A percentile compares a stretch with the other conserved stretches of the same genome.
phyloP scores from a whole-genome alignment of 1,140 invertebrate species.

The Drosophila chauvacae region DNA sequence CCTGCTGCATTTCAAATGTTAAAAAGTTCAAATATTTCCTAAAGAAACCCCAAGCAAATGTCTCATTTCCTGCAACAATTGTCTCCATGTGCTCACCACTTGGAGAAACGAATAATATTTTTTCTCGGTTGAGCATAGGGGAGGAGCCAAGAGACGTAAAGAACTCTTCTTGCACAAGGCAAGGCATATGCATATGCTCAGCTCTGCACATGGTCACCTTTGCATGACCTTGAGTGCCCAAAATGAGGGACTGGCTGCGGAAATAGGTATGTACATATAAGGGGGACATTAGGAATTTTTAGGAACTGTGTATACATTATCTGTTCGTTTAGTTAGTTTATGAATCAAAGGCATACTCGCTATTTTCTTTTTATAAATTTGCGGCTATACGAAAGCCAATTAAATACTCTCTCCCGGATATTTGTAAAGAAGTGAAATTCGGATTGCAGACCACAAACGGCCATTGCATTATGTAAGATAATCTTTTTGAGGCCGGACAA shows the following conservation, averaged over 20 bases:
- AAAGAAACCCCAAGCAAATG: conserved; percentile 67
- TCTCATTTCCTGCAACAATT: conserved; percentile 80
- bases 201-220: conserved; percentile 76
- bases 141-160: conserved; percentile 18
- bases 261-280: conserved; percentile 13
- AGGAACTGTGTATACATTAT: conserved; percentile 25
- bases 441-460: conserved; percentile 4
- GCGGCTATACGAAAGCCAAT: background rate
- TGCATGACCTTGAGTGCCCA: conserved; percentile 71
- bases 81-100: conserved; percentile 68
- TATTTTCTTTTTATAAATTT: background rate
- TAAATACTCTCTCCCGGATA: background rate
- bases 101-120: conserved; percentile 62
- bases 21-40: conserved; percentile 79
- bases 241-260: conserved; percentile 21
- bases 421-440: background rate
- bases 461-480: conserved; percentile 47
- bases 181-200: conserved; percentile 60
- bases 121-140: conserved; percentile 23
- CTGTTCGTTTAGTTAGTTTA: conserved; percentile 58
- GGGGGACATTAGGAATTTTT: conserved; percentile 2
- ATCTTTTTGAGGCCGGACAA: conserved; percentile 61
- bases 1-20: conserved; percentile 80
- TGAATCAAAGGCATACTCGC: conserved; percentile 1
- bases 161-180: conserved; percentile 14